Conservation (phyloP, 2,113 vertebrate species). For the Ramphastos sulfuratus region DNA sequence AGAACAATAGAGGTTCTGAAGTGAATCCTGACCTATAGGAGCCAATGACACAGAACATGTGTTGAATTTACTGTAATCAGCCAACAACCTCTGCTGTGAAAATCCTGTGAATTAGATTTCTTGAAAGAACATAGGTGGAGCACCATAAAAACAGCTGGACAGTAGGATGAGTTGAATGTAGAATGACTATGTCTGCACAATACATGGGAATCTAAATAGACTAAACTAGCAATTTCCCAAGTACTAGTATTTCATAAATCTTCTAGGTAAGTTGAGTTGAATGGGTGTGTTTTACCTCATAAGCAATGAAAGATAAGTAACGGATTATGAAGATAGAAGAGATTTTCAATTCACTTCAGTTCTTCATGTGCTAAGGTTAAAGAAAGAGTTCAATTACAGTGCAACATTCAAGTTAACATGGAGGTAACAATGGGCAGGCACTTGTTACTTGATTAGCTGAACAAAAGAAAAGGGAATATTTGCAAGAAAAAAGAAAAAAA, state of each 20-base stretch:
- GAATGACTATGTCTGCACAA: not conserved
- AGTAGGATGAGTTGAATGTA: not conserved
- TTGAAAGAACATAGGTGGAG: not conserved
- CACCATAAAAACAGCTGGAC: not conserved
- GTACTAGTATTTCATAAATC: not conserved
- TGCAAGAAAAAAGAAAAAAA: not conserved
- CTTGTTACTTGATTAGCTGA: slow-evolving; percentile 6
- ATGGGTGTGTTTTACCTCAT: not conserved
- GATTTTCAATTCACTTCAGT: not conserved
- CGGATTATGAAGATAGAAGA: not conserved
- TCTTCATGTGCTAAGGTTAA: not conserved
- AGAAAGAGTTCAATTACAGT: not conserved
- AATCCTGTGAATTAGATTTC: not conserved
- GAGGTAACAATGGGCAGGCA: not conserved
- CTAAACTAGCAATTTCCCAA: not conserved
- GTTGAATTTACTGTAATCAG: not conserved
- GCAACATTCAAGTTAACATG: not conserved
- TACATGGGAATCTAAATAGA: not conserved
- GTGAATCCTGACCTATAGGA: not conserved
- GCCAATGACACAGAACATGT: not conserved
- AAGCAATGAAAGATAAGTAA: slow-evolving; percentile 7
- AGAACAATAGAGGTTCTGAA: not conserved
- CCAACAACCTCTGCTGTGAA: not conserved
- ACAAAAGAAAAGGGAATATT: slow-evolving; percentile 5
- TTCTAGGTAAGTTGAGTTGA: not conserved